Evolutionary conservation across 2,888 invertebrate species (phyloP), one percentile per base, ranked within the genome.

Genomic region (Trichopoda pennipes): DNA sequence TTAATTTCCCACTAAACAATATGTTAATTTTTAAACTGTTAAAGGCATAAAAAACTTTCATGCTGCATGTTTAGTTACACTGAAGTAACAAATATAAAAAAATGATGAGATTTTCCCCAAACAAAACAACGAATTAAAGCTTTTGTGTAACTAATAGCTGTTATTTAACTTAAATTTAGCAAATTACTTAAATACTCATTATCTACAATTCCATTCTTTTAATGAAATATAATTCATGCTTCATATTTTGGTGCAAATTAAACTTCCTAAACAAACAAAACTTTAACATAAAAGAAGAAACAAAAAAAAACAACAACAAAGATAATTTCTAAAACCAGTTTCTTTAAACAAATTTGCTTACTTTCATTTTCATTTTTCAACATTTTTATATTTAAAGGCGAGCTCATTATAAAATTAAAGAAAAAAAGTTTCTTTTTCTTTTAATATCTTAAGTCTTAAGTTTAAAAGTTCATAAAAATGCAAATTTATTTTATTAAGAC

Each of bases 291-390:
- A 28, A 28, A 28, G 28, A 28, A 28, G 8, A 28, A 28, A 28
- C 4, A 28, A 28, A 28, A 2, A 28, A 3, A 28, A 28, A 44
- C 6, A 44, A 66, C 16, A 35, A 35, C 38, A 28, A 35, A 28
- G 23, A 23, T 63, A 64, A 66, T 51, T 53, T 35, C 16, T 23
- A 32, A 1, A 35, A 61, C 42, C 23, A 63, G 49, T 58, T 63
- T 64, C n/a, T 53, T 42, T 17, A 42, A 58, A 58, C 51, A 42
- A 72, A 64, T 56, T 77, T 42, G 32, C 19, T 70, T 72, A 66
- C 78, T 78, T 78, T 78, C 72, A 58, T 78, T 78, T 78, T 72
- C 56, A 60, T 76, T 64, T 66, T 28, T 42, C 8, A 14, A 42
- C 17, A 14, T 56, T 49, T 61, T 44, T 42, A 10, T 61, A 16